Evolutionary conservation across 2,797 vertebrate genomes (phyloP), one percentile per base, ranked within the genome.

Genomic region (Characodon lateralis): DNA sequence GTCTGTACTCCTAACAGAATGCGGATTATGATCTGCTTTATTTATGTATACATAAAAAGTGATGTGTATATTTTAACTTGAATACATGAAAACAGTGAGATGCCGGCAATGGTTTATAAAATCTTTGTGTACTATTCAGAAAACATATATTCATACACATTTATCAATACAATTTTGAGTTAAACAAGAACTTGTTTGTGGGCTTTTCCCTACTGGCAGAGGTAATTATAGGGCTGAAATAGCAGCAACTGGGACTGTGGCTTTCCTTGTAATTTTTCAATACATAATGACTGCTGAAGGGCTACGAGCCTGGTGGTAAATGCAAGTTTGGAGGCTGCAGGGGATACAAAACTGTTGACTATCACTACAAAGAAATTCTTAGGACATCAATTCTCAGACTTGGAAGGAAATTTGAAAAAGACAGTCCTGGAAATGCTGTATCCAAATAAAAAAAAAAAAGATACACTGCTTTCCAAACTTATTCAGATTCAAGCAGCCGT

Each of bases 211-310:
- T 50, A 12, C 66, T 71, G 75, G 87, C 73, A 63, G 78, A 74
- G 35, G 10, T 75, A 71, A 31, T 72, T 66, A 65, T 68, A 76
- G 35, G 83, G 82, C 80, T 79, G 82, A 86, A 81, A 79, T 85
- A 82, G 87, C 83, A 86, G 78, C 69, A 73, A 74, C 83, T 80
- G 78, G 61, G 77, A 82, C 81, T 84, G 71, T 58, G 71, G 76
- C 78, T 76, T 80, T 80, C 72, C 78, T 89, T 9, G 55, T 89
- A 91, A 88, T 87, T 88, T 90, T 81, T 80, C 82, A 86, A 79
- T 82, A 82, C 76, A 84, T 79, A 86, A 89, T 83, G 77, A 85
- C 84, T 84, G 77, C 72, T 55, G 86, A 73, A 80, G 71, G 87
- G 82, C 81, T 76, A 58, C 46, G 75, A 81, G 80, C 28, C 76